These are phyloP conservation scores for Glossophaga mutica DNA, from an alignment of 2,797 vertebrate genomes.

Conservation along the genomic window DNA sequence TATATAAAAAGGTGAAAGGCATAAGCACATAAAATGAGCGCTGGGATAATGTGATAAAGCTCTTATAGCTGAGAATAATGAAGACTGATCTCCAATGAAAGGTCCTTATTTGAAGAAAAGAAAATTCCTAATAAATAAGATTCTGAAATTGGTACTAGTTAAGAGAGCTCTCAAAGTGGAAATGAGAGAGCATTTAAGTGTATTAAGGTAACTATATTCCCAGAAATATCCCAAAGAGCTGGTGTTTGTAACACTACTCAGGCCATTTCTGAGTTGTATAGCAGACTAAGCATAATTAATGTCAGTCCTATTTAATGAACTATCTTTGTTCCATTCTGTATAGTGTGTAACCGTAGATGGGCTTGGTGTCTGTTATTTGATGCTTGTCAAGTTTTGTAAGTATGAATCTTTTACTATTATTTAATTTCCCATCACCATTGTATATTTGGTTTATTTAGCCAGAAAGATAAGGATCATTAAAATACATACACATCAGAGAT, in stretches of 20 bases:
- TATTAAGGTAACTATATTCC: background rate
- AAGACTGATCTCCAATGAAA: background rate
- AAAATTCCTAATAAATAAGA: background rate
- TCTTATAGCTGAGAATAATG: background rate
- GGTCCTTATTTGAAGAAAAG: background rate
- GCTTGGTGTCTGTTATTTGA: background rate
- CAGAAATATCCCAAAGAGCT: background rate
- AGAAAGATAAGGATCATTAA: background rate
- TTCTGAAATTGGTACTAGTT: background rate
- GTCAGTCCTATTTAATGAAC: background rate
- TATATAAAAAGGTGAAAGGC: background rate
- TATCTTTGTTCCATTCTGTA: background rate
- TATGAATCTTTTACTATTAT: background rate
- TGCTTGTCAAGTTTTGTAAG: background rate
- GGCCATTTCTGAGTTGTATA: background rate
- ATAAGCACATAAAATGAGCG: background rate
- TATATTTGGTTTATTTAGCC: background rate
- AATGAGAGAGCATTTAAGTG: background rate
- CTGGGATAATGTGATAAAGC: background rate
- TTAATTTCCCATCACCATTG: background rate
- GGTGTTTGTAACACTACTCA: background rate
- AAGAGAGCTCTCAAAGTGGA: background rate
- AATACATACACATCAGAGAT: background rate
- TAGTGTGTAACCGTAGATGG: background rate
- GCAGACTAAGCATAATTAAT: background rate